A percentile compares a stretch with the other conserved stretches of the same genome.
phyloP scores from a whole-genome alignment of 2,888 invertebrate species.

The Eristalis arbustorum region DNA sequence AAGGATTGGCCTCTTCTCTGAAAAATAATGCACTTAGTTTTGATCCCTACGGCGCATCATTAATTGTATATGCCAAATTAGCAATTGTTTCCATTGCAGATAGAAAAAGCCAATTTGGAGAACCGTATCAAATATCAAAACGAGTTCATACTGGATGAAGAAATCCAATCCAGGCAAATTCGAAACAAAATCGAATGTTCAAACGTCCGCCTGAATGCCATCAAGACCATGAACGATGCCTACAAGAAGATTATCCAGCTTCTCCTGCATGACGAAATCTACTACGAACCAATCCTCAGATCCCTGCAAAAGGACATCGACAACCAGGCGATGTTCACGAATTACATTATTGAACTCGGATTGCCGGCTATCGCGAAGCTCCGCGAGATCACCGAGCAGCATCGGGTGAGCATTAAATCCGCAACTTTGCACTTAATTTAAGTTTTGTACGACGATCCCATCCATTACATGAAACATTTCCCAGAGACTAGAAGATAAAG shows the following conservation, averaged over 20 bases:
- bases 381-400: slow-evolving; percentile 75
- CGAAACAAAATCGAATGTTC: slow-evolving; percentile 78
- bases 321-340: slow-evolving; percentile 78
- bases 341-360: slow-evolving; percentile 77
- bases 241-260: slow-evolving; percentile 78
- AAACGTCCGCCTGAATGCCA: slow-evolving; percentile 77
- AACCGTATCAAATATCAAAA: slow-evolving; percentile 78
- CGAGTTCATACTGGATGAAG: slow-evolving; percentile 76
- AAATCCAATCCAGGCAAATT: slow-evolving; percentile 74
- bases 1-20: too few relatives aligned
- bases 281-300: slow-evolving; percentile 78
- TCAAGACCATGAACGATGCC: slow-evolving; percentile 76
- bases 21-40: too few relatives aligned
- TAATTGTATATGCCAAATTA: too few relatives aligned
- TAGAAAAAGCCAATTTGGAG: slow-evolving; percentile 74
- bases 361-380: slow-evolving; percentile 77
- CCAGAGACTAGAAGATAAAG: slow-evolving; percentile 74
- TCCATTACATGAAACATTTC: background rate
- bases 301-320: slow-evolving; percentile 77
- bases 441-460: background rate
- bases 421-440: background rate
- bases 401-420: slow-evolving; percentile 71
- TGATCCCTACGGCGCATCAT: too few relatives aligned
- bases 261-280: slow-evolving; percentile 76
- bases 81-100: slow-evolving; percentile 63